These are phyloP conservation scores for Ancistrus triradiatus DNA, from an alignment of 2,113 vertebrate genomes.

Conservation along the genomic window DNA sequence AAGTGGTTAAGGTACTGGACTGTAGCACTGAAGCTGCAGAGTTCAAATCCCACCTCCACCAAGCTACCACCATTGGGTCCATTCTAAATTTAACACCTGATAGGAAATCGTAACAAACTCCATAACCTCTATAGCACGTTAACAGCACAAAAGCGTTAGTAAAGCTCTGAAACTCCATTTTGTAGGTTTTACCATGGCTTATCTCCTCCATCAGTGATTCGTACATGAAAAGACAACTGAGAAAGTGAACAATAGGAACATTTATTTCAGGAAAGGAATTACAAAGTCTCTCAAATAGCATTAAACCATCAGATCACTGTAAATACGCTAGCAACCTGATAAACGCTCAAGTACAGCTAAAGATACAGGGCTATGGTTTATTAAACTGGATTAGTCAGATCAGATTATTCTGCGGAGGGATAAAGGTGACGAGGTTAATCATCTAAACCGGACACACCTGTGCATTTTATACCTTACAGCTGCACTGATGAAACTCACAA, in stretches of 20 bases:
- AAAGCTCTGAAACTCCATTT: too few relatives aligned
- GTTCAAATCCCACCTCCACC: too few relatives aligned
- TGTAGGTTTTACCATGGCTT: too few relatives aligned
- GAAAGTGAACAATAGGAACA: conserved; percentile 68
- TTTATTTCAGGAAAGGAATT: conserved; percentile 78
- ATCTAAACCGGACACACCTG: conserved; percentile 23
- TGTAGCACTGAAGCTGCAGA: too few relatives aligned
- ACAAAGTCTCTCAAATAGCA: conserved; percentile 73
- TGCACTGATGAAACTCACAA: conserved; percentile 40
- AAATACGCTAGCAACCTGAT: conserved; percentile 54
- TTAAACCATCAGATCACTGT: conserved; percentile 66
- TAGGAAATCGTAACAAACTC: too few relatives aligned
- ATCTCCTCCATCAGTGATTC: neutral
- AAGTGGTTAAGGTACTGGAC: too few relatives aligned
- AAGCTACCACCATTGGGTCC: too few relatives aligned
- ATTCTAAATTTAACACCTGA: too few relatives aligned
- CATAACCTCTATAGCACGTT: too few relatives aligned
- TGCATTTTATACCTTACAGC: conserved; percentile 46
- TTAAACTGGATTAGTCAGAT: conserved; percentile 49
- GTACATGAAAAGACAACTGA: conserved; percentile 11
- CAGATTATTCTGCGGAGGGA: conserved; percentile 52
- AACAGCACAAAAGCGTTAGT: too few relatives aligned
- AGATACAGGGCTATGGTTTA: conserved; percentile 56
- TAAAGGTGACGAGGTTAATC: conserved; percentile 36
- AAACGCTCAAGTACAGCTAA: conserved; percentile 57